Evolutionary conservation across 2,113 vertebrate genomes (phyloP), one percentile per base, ranked within the genome.

Genomic region (Sceloporus tristichus): DNA sequence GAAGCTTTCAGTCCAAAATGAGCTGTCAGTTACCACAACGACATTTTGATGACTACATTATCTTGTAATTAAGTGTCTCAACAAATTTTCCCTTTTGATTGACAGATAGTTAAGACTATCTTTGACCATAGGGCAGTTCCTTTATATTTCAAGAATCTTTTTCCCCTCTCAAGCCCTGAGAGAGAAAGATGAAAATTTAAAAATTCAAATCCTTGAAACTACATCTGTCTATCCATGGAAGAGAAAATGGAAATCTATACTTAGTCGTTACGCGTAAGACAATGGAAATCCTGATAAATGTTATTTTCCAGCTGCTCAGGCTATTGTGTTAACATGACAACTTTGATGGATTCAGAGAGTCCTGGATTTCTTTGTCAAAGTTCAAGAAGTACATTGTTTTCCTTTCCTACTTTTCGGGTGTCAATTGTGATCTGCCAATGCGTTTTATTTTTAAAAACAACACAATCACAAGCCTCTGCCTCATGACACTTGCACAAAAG

Each of bases 61-160:
- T 96, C 95, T 97, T 95, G 91, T 97, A 98, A 98, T 98, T 98
- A 98, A 98, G 97, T 97, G 96, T 96, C 96, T 97, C 95, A 97
- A 97, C 96, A 97, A 97, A 97, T 95, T 96, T 97, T 92, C 96
- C 92, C 91, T 95, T 96, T 95, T 97, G 97, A 97, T 95, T 98
- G 98, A 97, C 97, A 98, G 95, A 94, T 97, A 96, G 96, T 96
- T 96, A 97, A 96, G 95, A 96, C 96, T 96, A 96, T 96, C 96
- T 96, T 96, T 97, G 98, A 98, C 97, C 97, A 97, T 94, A 96
- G 95, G 95, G 95, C 96, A 97, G 91, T 97, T 97, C 95, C 94
- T 97, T 97, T 97, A 95, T 97, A 94, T 94, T 97, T 96, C 92
- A 94, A 96, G 92, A 95, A 96, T 95, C 95, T 95, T 96, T 94